A percentile compares a stretch with the other conserved stretches of the same genome.
Evolutionary conservation across 2,888 invertebrate species (phyloP).

Genomic region (Exocentrus adspersus): DNA sequence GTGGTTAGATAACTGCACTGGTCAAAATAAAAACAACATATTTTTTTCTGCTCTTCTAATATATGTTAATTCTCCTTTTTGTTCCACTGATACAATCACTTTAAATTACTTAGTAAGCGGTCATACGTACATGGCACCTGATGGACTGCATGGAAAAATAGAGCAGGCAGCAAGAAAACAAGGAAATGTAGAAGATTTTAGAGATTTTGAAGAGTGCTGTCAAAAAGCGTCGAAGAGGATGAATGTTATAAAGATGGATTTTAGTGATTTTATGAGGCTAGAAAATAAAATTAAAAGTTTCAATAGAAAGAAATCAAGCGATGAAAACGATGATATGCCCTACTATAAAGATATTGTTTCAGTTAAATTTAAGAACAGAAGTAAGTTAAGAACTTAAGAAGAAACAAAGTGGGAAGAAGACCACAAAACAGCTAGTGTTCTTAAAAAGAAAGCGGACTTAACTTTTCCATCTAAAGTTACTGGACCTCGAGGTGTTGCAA

Average conservation of each 20-base stretch:
- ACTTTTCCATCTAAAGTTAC: neutral
- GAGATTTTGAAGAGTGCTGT: neutral
- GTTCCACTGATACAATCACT: neutral
- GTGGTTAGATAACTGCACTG: slow-evolving; percentile 4
- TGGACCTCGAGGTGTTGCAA: neutral
- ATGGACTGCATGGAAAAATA: neutral
- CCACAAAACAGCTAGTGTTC: neutral
- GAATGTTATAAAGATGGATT: neutral
- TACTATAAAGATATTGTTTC: slow-evolving; percentile 9
- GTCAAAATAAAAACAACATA: neutral
- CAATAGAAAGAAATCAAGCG: neutral
- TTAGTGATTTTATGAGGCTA: neutral
- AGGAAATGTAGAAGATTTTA: neutral
- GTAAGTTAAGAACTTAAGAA: neutral
- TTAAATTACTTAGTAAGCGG: neutral
- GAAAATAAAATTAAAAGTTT: neutral
- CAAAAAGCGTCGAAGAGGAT: neutral
- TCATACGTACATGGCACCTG: neutral
- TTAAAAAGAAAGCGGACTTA: neutral
- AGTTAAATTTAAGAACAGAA: neutral
- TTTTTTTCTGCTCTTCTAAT: neutral
- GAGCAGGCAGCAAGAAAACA: neutral
- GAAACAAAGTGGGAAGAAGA: neutral
- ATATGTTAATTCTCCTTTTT: neutral
- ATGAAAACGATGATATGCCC: neutral